A percentile compares a stretch with the other conserved stretches of the same genome.
Conservation (phyloP, 2,888 invertebrate species). For the Melinaea menophilus region DNA sequence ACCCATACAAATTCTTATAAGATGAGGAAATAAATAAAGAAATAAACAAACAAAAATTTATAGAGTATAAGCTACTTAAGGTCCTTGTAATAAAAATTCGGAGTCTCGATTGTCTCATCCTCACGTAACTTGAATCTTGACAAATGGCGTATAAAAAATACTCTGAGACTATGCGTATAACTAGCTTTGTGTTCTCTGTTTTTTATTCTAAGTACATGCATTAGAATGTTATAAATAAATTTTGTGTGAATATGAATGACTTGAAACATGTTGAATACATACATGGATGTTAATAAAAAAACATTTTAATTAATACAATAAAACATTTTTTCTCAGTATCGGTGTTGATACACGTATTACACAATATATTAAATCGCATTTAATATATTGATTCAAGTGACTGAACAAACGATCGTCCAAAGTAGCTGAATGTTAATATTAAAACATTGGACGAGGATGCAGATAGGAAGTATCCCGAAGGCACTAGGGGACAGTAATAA, state of each 20-base stretch:
- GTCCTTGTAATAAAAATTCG: not conserved
- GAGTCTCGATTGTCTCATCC: slow-evolving; percentile 4
- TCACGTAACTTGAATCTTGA: slow-evolving; percentile 10
- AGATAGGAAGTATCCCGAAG: slow-evolving; percentile 8
- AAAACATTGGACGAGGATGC: slow-evolving; percentile 12
- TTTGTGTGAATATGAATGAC: not conserved
- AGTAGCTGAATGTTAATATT: slow-evolving; percentile 9
- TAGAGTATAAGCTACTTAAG: too few relatives aligned
- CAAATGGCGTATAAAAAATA: slow-evolving; percentile 15
- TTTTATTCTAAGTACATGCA: slow-evolving; percentile 4
- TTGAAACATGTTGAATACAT: too few relatives aligned
- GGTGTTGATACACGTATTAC: not conserved
- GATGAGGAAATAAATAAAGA: too few relatives aligned
- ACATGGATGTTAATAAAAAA: not conserved
- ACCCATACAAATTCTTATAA: too few relatives aligned
- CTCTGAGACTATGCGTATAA: not conserved
- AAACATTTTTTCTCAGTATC: not conserved
- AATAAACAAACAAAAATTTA: too few relatives aligned
- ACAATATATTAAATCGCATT: slow-evolving; percentile 2
- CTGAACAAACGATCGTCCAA: not conserved
- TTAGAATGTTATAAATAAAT: slow-evolving; percentile 1
- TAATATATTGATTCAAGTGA: slow-evolving; percentile 1
- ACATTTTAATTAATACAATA: too few relatives aligned
- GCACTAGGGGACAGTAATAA: slow-evolving; percentile 7
- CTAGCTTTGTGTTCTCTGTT: not conserved